Evolutionary conservation across 2,113 vertebrate species (phyloP), one percentile per base, ranked within the genome.

Genomic region (chimpanzee (Pan troglodytes)): DNA sequence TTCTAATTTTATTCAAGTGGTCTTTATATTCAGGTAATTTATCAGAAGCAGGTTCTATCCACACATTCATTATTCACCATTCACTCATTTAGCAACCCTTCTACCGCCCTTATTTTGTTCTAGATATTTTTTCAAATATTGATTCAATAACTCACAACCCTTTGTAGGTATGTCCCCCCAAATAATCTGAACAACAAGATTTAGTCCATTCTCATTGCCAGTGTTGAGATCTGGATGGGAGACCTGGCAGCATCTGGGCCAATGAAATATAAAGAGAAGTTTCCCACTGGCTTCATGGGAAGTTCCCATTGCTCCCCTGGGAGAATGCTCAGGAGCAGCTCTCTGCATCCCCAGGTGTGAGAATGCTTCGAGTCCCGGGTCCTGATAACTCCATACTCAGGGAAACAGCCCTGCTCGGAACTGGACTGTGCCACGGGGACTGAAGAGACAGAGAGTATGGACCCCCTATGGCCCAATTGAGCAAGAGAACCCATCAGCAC

Each of bases 221-320:
- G 1, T 52, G 32, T 38, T 59, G 40, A 16, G 38, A 38, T 13
- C 14, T 9, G 20, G 13, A 67, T 5, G 20, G 38, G 48, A 85
- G 25, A 68, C 0, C 2, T 1, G 72, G 40, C 6, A 43, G 25
- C 6, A 3, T 23, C 8, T 8, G 38, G 6, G 50, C 52, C 43
- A 38, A 20, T 48, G 25, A 88, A 13, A 18, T 8, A 18, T 8
- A 45, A 43, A n/a, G 8, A 72, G 40, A 43, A 5, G 14, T 40
- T 38, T 59, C 30, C 59, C 52, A 23, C 68, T 1, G 2, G 5
- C 61, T 61, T 90, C 9, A 5, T 8, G 57, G 40, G 43, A 57
- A 0, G 1, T 13, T 43, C 11, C 59, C 27, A 6, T 17, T 27
- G 12, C 25, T 50, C 10, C 40, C 9, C 23, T 4, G 3, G n/a